Percentiles rank a stretch among this genome's conserved stretches.
Conservation (phyloP, 2,888 invertebrate genomes). For the Pogonocherus hispidulus region DNA sequence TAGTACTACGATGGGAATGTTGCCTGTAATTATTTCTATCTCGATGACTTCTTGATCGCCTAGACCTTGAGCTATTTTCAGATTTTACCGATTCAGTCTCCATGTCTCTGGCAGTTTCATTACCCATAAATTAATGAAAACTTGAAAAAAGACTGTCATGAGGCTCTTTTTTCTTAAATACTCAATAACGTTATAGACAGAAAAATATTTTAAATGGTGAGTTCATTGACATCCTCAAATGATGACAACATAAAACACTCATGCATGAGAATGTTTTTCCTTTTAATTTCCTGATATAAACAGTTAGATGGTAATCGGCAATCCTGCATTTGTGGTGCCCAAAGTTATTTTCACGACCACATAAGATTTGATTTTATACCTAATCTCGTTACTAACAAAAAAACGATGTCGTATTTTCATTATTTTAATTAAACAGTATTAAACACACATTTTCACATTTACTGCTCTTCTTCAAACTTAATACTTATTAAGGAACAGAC, state of each 20-base stretch:
- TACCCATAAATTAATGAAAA: slow-evolving; percentile 64
- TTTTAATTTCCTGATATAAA: slow-evolving; percentile 20
- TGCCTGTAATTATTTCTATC: slow-evolving; percentile 73
- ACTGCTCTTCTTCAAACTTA: not conserved
- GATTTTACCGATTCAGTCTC: slow-evolving; percentile 96
- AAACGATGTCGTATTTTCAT: not conserved
- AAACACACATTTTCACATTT: not conserved
- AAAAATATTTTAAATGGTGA: slow-evolving; percentile 11
- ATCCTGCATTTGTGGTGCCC: not conserved
- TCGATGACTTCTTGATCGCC: slow-evolving; percentile 77
- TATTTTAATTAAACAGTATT: not conserved
- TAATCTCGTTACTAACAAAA: not conserved
- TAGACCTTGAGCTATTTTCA: slow-evolving; percentile 88
- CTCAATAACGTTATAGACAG: not conserved
- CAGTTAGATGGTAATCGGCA: not conserved
- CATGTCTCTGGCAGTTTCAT: slow-evolving; percentile 76
- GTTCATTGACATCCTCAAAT: slow-evolving; percentile 48
- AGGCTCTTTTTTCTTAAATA: slow-evolving; percentile 11
- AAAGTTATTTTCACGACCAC: not conserved
- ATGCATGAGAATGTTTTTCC: slow-evolving; percentile 5
- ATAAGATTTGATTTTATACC: not conserved
- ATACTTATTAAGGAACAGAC: not conserved
- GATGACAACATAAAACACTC: slow-evolving; percentile 49
- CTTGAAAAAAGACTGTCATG: slow-evolving; percentile 24
- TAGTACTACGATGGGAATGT: slow-evolving; percentile 77